These are phyloP conservation scores for Ormia ochracea DNA, from an alignment of 2,888 invertebrate genomes.

Conservation along the genomic window DNA sequence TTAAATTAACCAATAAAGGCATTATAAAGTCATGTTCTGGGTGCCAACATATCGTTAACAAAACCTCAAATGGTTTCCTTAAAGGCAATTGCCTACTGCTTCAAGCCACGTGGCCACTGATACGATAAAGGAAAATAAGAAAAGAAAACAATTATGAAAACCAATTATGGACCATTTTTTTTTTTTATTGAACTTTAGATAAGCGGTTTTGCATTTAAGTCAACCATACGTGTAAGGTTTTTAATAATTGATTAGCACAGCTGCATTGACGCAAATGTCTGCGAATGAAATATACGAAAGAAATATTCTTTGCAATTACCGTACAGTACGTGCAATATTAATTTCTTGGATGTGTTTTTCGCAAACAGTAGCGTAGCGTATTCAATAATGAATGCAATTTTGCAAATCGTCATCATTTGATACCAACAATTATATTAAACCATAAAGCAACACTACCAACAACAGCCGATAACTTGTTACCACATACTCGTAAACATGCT, in stretches of 20 bases:
- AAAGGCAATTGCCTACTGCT: too few relatives aligned
- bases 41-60: background rate
- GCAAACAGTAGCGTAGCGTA: constrained; percentile 42
- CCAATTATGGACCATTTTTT: too few relatives aligned
- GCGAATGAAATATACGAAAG: too few relatives aligned
- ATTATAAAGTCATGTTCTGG: background rate
- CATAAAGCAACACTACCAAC: background rate
- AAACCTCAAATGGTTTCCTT: too few relatives aligned
- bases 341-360: background rate
- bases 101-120: too few relatives aligned
- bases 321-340: background rate
- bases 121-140: too few relatives aligned
- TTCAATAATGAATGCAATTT: constrained; percentile 33
- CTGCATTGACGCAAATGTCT: background rate
- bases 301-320: constrained; percentile 3
- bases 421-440: constrained; percentile 20
- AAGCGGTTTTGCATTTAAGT: background rate
- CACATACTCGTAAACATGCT: constrained; percentile 25
- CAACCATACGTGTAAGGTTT: background rate
- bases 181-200: background rate
- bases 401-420: constrained; percentile 32
- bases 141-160: too few relatives aligned
- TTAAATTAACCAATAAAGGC: background rate
- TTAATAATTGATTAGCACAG: background rate
- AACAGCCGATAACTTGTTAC: constrained; percentile 15